Base-by-base conservation (phyloP, 2,888 invertebrate species). In the Scaptomyza flava region DNA sequence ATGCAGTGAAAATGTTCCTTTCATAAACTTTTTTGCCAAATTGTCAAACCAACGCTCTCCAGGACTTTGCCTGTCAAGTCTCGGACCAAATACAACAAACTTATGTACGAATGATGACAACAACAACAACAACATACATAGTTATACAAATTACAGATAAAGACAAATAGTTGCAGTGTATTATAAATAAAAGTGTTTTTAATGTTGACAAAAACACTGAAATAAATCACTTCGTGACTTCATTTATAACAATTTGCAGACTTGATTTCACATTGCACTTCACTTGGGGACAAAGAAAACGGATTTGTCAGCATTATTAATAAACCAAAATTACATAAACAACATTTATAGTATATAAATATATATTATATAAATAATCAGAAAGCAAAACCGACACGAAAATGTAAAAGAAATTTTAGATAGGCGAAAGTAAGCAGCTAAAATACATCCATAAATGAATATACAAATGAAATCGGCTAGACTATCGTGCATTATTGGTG, bases 31-130 rank as follows among this genome's bases (percentile, higher is more conserved):
- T 87, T 84, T 84, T 84, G 84, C 84, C 84, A 84, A 84, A 84
- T 87, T 84, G 87, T 81, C 87, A 86, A 86, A 87, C 84, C 84
- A 84, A 84, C 84, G 84, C 88, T 80, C 81, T 82, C 88, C 86
- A 76, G 72, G 82, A 86, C 83, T 87, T 72, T 87, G 85, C 69
- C 58, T 43, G 77, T 61, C 64, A 80, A 85, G 83, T 84, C 78
- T 80, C 72, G 84, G 86, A 86, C 76, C 84, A 85, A 84, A 67
- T 60, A 79, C 20, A 30, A n/a, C 23, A 58, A 68, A 60, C 48
- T 53, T 68, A 69, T 63, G 77, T 63, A 67, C 64, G 48, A 60
- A 68, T 60, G 77, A 68, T 68, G 45, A 54, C 30, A 60, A 50
- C 33, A 51, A 62, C 12, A 34, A 34, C 41, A 46, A 17, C 27